These are phyloP conservation scores for Phocides pigmalion DNA, from an alignment of 1,140 invertebrate genomes.

Conservation along the genomic window DNA sequence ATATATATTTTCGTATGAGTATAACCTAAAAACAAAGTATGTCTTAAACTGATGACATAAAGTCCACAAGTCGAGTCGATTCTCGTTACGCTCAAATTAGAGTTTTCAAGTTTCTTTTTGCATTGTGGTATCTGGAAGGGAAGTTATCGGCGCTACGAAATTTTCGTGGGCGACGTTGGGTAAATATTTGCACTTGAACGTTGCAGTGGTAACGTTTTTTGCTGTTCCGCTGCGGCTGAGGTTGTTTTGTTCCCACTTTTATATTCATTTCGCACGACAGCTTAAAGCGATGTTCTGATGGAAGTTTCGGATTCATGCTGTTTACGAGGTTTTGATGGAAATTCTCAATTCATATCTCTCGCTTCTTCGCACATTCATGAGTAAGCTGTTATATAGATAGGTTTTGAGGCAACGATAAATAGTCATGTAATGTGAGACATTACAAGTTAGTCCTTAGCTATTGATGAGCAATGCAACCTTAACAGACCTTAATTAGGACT, in stretches of 20 bases:
- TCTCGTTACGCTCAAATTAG: slow-evolving; percentile 27
- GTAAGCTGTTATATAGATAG: background rate
- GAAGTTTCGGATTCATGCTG: slow-evolving; percentile 46
- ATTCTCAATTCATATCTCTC: slow-evolving; percentile 29
- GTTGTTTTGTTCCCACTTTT: slow-evolving; percentile 45
- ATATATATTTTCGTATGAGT: too few relatives aligned
- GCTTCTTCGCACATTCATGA: slow-evolving; percentile 1
- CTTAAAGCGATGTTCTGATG: slow-evolving; percentile 39
- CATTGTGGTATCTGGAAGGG: slow-evolving; percentile 47
- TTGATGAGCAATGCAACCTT: too few relatives aligned
- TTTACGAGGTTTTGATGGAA: slow-evolving; percentile 36
- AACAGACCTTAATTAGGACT: too few relatives aligned
- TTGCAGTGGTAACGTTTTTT: slow-evolving; percentile 56
- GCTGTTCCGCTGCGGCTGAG: slow-evolving; percentile 59
- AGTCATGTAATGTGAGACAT: too few relatives aligned
- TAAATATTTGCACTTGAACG: slow-evolving; percentile 73
- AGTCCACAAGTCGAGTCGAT: slow-evolving; percentile 20
- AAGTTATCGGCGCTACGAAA: slow-evolving; percentile 61
- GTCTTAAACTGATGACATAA: background rate
- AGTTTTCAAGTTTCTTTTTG: slow-evolving; percentile 46
- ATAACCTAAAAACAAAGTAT: background rate
- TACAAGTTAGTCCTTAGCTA: too few relatives aligned
- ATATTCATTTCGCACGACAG: slow-evolving; percentile 35
- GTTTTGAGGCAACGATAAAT: background rate
- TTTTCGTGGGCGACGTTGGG: slow-evolving; percentile 62